Conservation (phyloP, 2,888 invertebrate species). For the Timandra comae region DNA sequence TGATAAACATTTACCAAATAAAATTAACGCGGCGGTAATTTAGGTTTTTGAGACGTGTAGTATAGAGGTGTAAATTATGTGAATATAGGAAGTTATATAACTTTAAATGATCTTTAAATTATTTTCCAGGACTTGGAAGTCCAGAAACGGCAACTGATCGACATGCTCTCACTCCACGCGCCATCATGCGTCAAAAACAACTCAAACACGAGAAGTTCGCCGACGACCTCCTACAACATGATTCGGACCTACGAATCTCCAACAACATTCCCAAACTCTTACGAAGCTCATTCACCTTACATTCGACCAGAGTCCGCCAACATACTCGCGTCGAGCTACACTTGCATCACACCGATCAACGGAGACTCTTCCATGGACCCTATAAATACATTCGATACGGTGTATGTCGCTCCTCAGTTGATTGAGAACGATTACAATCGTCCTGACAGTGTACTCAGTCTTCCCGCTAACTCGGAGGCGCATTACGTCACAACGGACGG, state of each 20-base stretch:
- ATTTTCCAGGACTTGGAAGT: slow-evolving; percentile 84
- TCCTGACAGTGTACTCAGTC: slow-evolving; percentile 66
- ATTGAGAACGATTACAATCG: slow-evolving; percentile 58
- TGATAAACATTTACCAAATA: no score
- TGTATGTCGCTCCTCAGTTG: slow-evolving; percentile 57
- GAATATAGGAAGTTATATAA: no score
- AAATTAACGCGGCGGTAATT: no score
- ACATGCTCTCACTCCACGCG: slow-evolving; percentile 86
- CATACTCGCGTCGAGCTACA: slow-evolving; percentile 69
- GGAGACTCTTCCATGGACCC: slow-evolving; percentile 62
- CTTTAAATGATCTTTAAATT: no score
- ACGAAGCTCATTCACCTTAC: slow-evolving; percentile 68
- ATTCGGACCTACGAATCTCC: slow-evolving; percentile 65
- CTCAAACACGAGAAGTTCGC: slow-evolving; percentile 56
- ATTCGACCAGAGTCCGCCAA: slow-evolving; percentile 72
- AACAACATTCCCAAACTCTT: slow-evolving; percentile 59
- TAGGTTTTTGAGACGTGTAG: no score
- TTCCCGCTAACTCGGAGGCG: slow-evolving; percentile 48
- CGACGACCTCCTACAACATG: slow-evolving; percentile 59
- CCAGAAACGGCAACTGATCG: slow-evolving; percentile 85
- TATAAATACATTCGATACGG: slow-evolving; percentile 55
- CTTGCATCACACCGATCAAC: slow-evolving; percentile 56
- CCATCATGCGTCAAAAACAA: slow-evolving; percentile 81
- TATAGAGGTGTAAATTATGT: no score
- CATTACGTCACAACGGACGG: slow-evolving; percentile 60